Evolutionary conservation across 2,888 invertebrate genomes (phyloP), one percentile per base, ranked within the genome.

Genomic region (Nephrotoma flavescens): DNA sequence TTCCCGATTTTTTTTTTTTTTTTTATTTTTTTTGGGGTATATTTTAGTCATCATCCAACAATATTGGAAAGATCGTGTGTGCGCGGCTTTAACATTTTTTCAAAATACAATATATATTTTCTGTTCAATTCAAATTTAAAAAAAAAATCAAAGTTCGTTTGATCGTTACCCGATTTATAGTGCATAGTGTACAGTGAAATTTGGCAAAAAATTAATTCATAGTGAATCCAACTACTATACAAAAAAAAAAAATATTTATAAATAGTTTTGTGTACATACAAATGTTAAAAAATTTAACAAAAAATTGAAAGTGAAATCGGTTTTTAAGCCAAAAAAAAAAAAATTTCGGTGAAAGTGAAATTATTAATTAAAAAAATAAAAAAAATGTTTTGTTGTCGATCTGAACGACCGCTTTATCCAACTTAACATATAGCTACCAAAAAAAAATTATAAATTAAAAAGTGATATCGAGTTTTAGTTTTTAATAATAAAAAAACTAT

Each of bases 321-420:
- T n/a, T 86, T 83, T 86, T 86, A 19, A 31, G 42, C 45, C 44
- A 45, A 86, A 86, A 86, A 52, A 85, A n/a, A 85, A 7, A 85
- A 85, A 85, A 85, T 85, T 85, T 85, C 85, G 85, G 85, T 85
- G 85, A 85, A 85, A 85, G 85, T 85, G 85, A 85, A 85, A 44
- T 85, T 84, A 42, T 84, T 85, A 44, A 86, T 57, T 86, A 57
- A 52, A 52, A 86, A 86, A 86, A 41, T 41, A 52, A 44, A 44
- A 86, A 86, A 52, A 86, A 86, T 86, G 86, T 52, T 42, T 86
- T 86, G 71, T 71, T 71, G 41, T 86, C 86, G 52, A 52, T 86
- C 15, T 57, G 41, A 42, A 57, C 52, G 86, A 86, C 86, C 86
- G 12, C 86, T 86, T 9, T 52, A 57, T 86, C 86, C 86, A 86